Evolutionary conservation across 2,113 vertebrate species (phyloP).

Genomic region (Phoxinus phoxinus): DNA sequence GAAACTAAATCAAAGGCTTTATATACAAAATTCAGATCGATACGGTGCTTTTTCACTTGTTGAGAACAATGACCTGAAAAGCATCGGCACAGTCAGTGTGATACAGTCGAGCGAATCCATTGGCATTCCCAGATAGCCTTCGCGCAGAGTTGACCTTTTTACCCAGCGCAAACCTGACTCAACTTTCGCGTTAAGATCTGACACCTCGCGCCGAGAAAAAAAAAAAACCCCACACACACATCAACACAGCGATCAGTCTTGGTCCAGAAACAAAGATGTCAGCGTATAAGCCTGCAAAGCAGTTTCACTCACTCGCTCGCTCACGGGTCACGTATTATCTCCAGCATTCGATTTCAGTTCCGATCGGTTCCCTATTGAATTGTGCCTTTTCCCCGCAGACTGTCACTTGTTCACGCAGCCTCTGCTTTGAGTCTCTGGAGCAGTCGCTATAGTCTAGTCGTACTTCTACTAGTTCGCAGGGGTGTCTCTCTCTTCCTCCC

Average conservation of each 20-base stretch:
- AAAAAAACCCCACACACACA: neutral
- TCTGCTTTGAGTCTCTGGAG: conserved; percentile 60
- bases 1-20: neutral
- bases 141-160: conserved; percentile 36
- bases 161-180: conserved; percentile 25
- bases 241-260: conserved; percentile 46
- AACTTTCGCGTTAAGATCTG: conserved; percentile 47
- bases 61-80: conserved; percentile 21
- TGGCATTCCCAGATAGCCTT: conserved; percentile 9
- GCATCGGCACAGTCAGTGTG: conserved; percentile 7
- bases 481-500: conserved; percentile 60
- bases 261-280: conserved; percentile 56
- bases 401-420: conserved; percentile 57
- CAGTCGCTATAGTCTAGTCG: conserved; percentile 59
- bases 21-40: conserved; percentile 15
- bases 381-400: conserved; percentile 55
- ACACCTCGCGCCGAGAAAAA: conserved; percentile 35
- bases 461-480: conserved; percentile 60
- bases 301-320: conserved; percentile 64
- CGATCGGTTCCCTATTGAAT: conserved; percentile 51
- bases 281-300: conserved; percentile 57
- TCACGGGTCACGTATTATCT: conserved; percentile 59
- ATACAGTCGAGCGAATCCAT: conserved; percentile 14
- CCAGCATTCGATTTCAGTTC: conserved; percentile 56
- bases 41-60: conserved; percentile 19